Evolutionary conservation across 2,797 vertebrate species (phyloP).

Genomic region (Lutjanus argentimaculatus): DNA sequence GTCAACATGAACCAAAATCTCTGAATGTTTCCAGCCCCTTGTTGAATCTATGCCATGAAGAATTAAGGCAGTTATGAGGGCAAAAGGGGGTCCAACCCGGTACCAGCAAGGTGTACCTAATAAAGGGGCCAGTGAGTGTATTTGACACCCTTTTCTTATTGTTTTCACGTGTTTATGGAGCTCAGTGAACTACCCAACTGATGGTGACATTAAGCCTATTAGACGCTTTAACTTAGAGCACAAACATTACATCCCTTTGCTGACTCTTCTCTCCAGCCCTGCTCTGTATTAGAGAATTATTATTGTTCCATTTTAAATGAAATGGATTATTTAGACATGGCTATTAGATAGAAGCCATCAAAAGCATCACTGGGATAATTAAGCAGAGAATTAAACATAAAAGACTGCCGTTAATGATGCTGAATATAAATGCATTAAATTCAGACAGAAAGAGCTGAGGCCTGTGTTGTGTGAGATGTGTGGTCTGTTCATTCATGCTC

Average conservation of each 20-base stretch:
- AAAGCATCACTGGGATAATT: constrained; percentile 27
- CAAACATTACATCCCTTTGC: neutral
- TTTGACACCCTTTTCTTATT: too few relatives aligned
- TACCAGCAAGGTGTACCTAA: too few relatives aligned
- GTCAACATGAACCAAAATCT: constrained; percentile 37
- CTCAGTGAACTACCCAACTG: neutral
- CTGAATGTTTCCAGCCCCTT: too few relatives aligned
- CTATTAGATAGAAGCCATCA: constrained; percentile 40
- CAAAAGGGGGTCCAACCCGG: too few relatives aligned
- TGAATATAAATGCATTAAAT: constrained; percentile 39
- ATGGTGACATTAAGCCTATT: constrained; percentile 19
- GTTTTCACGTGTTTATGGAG: too few relatives aligned
- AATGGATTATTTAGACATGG: constrained; percentile 57
- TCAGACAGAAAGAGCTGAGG: constrained; percentile 11
- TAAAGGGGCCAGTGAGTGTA: too few relatives aligned
- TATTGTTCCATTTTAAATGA: constrained; percentile 27
- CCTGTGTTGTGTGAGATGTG: constrained; percentile 4
- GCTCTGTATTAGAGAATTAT: constrained; percentile 20
- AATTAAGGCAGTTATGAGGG: too few relatives aligned
- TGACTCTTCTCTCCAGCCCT: constrained; percentile 1
- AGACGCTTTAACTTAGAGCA: neutral
- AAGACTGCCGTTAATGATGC: constrained; percentile 41
- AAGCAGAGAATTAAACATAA: constrained; percentile 52
- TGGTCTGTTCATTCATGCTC: constrained; percentile 9
- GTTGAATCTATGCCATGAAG: too few relatives aligned